Percentiles rank a stretch among this genome's conserved stretches.
Conservation (phyloP, 2,888 invertebrate genomes). For the Acronicta alni region DNA sequence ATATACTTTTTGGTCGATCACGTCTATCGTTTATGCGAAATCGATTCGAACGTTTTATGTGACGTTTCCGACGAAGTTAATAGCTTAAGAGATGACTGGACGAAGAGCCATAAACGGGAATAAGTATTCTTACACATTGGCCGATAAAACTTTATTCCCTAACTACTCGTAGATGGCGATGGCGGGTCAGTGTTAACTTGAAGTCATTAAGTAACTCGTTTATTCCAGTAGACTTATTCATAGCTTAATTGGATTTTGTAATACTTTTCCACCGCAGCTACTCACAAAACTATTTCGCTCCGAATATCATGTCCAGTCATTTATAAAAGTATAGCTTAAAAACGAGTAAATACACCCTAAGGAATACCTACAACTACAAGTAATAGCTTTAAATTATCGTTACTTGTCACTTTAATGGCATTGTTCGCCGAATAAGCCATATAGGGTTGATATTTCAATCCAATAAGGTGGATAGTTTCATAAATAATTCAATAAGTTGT, state of each 20-base stretch:
- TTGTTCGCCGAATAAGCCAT: constrained; percentile 68
- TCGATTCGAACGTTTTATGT: constrained; percentile 87
- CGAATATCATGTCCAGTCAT: constrained; percentile 15
- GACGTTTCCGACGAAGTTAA: constrained; percentile 87
- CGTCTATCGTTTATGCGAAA: constrained; percentile 88
- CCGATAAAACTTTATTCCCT: constrained; percentile 81
- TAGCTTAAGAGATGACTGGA: constrained; percentile 83
- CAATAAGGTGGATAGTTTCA: constrained; percentile 85
- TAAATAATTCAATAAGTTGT: constrained; percentile 87
- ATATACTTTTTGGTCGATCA: constrained; percentile 79
- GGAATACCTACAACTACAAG: constrained; percentile 28
- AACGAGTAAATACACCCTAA: constrained; percentile 19
- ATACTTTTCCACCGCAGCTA: constrained; percentile 44
- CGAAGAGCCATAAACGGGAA: constrained; percentile 84
- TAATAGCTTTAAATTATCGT: constrained; percentile 52
- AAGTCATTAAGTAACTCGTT: constrained; percentile 60
- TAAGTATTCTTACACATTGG: constrained; percentile 86
- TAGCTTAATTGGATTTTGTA: constrained; percentile 61
- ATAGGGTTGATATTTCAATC: constrained; percentile 80
- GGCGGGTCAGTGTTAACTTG: constrained; percentile 55
- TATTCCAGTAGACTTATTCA: constrained; percentile 54
- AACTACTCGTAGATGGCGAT: constrained; percentile 68
- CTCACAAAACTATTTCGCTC: constrained; percentile 30
- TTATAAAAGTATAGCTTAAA: too few relatives aligned
- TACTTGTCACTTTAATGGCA: constrained; percentile 61